Base-by-base conservation (phyloP, 2,113 vertebrate species). In the Caracal caracal region DNA sequence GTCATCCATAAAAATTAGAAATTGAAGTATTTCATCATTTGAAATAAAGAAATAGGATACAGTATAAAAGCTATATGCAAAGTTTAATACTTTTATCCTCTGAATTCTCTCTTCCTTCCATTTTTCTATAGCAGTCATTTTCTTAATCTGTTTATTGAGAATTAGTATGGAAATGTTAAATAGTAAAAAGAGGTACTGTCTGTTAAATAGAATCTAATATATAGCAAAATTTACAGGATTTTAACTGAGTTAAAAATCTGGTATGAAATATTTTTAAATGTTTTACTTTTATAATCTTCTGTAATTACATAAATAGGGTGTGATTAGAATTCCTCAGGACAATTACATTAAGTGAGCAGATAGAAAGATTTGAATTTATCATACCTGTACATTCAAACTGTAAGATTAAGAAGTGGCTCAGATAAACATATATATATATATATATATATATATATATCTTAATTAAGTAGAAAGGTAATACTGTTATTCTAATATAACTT, bases 11-110 rank as follows among this genome's bases (percentile, higher is more conserved):
- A 96, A 95, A 94, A 76, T 94, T 76, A 84, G 79, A 68, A 94
- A 80, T 97, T 95, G 6, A 87, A 84, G 33, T 79, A 94, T 90
- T 96, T 95, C 6, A 68, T 51, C 47, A 79, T 10, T 95, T 92
- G 43, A 85, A 96, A 65, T 87, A 63, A 53, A 85, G 35, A 63
- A 68, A 65, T 53, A 49, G 12, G 59, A 3, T 71, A 71, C 28
- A 84, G 6, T 13, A 59, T 93, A 70, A 94, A 94, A 73, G 47
- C 22, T 81, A 13, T 76, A 78, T 76, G 20, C 79, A 88, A 65
- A 87, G 56, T 84, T 85, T 88, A 93, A 61, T 92, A 76, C 4
- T 88, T 19, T 80, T 66, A 80, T 47, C 63, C n/a, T 84, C 20
- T 84, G 28, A 88, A 88, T 65, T 95, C 6, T 81, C 12, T 83